Conservation (phyloP, 2,113 vertebrate genomes). For the Elephas maximus region DNA sequence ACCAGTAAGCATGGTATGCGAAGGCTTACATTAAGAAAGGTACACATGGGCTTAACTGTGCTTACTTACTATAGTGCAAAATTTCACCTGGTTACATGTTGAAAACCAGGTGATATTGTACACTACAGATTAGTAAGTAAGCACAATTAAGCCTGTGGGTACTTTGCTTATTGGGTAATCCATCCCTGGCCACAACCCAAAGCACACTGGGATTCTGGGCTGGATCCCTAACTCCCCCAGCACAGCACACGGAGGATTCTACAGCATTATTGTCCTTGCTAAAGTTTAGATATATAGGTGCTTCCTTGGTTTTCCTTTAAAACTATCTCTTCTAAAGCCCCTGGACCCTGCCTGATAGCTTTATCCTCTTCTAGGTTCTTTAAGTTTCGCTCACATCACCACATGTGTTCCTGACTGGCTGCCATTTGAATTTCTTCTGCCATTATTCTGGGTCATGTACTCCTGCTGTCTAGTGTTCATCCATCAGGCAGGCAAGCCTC, state of each 20-base stretch:
- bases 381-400: background rate
- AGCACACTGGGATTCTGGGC: background rate
- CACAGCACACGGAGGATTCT: background rate
- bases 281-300: background rate
- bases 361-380: background rate
- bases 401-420: background rate
- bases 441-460: background rate
- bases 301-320: background rate
- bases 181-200: background rate
- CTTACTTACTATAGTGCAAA: too few relatives aligned
- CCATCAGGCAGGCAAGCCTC: background rate
- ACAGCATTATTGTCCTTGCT: background rate
- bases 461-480: background rate
- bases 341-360: background rate
- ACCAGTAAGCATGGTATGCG: too few relatives aligned
- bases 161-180: too few relatives aligned
- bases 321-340: background rate
- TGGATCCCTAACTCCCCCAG: background rate
- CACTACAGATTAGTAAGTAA: too few relatives aligned
- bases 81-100: too few relatives aligned
- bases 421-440: background rate
- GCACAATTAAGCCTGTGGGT: too few relatives aligned
- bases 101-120: too few relatives aligned
- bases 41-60: too few relatives aligned
- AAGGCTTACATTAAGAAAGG: too few relatives aligned